Conservation (phyloP, 2,113 vertebrate genomes). For the Alethe castanea region DNA sequence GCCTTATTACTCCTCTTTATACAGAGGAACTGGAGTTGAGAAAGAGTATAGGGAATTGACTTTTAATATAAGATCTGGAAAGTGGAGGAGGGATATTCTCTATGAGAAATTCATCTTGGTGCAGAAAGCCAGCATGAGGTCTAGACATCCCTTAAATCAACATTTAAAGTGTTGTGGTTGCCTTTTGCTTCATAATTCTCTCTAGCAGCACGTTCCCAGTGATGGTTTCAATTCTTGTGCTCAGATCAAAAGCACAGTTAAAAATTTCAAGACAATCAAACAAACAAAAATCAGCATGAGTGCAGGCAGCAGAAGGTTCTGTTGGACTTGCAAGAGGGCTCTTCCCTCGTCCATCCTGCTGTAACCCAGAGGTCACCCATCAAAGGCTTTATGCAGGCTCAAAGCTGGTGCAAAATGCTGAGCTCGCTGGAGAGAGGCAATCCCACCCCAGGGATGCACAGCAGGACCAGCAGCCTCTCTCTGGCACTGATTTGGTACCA, state of each 20-base stretch:
- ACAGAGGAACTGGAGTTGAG: not conserved
- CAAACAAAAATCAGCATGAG: not conserved
- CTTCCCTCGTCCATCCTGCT: accelerated
- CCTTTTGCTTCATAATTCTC: constrained; percentile 34
- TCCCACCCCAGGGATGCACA: not conserved
- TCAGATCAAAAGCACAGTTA: constrained; percentile 46
- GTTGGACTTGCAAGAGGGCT: not conserved
- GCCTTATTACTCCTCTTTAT: not conserved
- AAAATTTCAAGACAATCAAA: constrained; percentile 45
- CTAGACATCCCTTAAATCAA: constrained; percentile 47
- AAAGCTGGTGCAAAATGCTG: not conserved
- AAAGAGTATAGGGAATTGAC: not conserved
- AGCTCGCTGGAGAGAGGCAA: not conserved
- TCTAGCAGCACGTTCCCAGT: constrained; percentile 14
- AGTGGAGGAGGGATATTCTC: not conserved
- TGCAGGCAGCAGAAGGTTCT: not conserved
- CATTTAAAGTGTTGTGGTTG: constrained; percentile 47
- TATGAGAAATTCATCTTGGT: constrained; percentile 5
- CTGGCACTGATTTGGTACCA: not conserved
- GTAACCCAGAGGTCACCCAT: not conserved
- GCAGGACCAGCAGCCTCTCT: not conserved
- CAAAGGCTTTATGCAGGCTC: not conserved
- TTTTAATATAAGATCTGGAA: constrained; percentile 1
- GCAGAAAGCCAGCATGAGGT: constrained; percentile 40
- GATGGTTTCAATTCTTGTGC: constrained; percentile 33